Evolutionary conservation across 2,797 vertebrate species (phyloP).

Genomic region (Melanotaenia nigrans): DNA sequence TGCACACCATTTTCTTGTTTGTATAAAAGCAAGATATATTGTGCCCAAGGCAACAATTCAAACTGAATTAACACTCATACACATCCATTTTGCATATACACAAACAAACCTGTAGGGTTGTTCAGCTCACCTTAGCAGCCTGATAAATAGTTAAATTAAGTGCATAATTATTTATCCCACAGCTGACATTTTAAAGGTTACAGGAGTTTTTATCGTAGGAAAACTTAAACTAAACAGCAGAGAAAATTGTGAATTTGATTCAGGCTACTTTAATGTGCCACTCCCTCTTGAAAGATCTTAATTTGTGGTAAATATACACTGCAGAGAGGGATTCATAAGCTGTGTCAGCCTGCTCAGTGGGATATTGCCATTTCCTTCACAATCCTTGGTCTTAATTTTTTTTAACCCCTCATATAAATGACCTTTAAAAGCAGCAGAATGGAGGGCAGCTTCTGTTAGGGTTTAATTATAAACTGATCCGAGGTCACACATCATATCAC

Average conservation of each 20-base stretch:
- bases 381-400: background rate
- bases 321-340: conserved; percentile 38
- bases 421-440: conserved; percentile 65
- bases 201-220: background rate
- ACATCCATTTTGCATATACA: background rate
- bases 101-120: background rate
- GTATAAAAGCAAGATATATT: conserved; percentile 32
- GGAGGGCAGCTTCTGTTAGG: conserved; percentile 60
- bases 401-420: conserved; percentile 37
- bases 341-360: conserved; percentile 34
- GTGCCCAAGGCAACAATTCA: conserved; percentile 10
- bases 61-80: conserved; percentile 4
- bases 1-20: conserved; percentile 11
- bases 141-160: conserved; percentile 3
- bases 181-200: background rate
- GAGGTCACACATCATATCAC: conserved; percentile 55
- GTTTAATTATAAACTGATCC: conserved; percentile 72
- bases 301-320: conserved; percentile 47
- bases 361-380: conserved; percentile 26
- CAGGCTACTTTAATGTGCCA: conserved; percentile 4
- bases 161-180: background rate
- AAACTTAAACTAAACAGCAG: background rate
- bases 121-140: background rate
- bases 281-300: conserved; percentile 36
- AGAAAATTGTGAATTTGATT: conserved; percentile 24